phyloP scores from a whole-genome alignment of 2,888 invertebrate species.

The Euzetes globulus region DNA sequence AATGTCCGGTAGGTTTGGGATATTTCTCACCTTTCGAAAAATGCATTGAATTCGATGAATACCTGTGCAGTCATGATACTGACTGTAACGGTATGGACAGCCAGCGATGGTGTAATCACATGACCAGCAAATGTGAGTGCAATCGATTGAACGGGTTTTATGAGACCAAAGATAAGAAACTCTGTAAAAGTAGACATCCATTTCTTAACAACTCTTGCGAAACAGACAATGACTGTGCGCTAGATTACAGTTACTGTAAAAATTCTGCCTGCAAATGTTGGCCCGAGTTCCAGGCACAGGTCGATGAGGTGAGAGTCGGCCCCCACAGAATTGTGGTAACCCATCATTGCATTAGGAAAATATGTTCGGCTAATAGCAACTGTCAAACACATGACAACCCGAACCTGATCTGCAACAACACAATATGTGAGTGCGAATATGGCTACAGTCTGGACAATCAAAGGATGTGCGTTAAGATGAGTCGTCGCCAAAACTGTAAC shows the following conservation, averaged over 20 bases:
- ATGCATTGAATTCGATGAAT: constrained; percentile 16
- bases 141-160: not conserved
- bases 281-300: constrained; percentile 32
- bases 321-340: not conserved
- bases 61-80: not conserved
- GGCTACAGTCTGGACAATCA: constrained; percentile 22
- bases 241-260: constrained; percentile 23
- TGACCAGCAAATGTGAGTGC: constrained; percentile 11
- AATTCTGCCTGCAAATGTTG: constrained; percentile 26
- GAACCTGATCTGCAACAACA: constrained; percentile 34
- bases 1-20: constrained; percentile 1
- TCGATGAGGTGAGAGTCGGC: not conserved
- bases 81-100: constrained; percentile 29
- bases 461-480: constrained; percentile 11
- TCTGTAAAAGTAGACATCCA: not conserved
- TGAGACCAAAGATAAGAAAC: not conserved
- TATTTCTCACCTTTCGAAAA: not conserved
- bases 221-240: not conserved
- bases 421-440: constrained; percentile 34
- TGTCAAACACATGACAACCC: constrained; percentile 25
- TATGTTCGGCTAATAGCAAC: constrained; percentile 9
- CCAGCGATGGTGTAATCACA: constrained; percentile 19
- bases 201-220: not conserved
- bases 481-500: constrained; percentile 31
- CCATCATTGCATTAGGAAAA: constrained; percentile 14